Conservation (phyloP, 1,140 invertebrate species). For the Brachionus calyciflorus region DNA sequence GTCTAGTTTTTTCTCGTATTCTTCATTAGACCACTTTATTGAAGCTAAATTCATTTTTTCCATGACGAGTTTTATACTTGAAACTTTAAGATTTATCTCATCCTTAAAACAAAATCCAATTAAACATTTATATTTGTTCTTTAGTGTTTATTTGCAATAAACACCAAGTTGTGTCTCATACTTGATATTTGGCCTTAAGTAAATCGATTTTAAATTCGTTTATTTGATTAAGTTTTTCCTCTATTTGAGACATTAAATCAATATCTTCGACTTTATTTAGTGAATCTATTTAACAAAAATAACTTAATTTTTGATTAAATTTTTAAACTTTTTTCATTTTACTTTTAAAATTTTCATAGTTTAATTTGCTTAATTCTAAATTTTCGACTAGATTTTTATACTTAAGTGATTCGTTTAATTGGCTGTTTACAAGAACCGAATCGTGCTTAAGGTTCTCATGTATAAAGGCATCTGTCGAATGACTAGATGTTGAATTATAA, state of each 20-base stretch:
- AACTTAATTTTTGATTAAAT: background rate
- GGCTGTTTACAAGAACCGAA: background rate
- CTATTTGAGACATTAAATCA: conserved; percentile 5
- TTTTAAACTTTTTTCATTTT: background rate
- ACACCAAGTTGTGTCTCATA: background rate
- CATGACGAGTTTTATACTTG: conserved; percentile 28
- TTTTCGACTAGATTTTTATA: conserved; percentile 28
- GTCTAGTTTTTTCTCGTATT: background rate
- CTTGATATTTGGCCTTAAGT: conserved; percentile 38
- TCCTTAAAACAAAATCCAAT: background rate
- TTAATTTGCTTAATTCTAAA: conserved; percentile 7
- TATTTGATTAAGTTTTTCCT: conserved; percentile 33
- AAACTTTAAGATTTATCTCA: conserved; percentile 29
- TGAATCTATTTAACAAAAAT: background rate
- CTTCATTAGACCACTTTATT: conserved; percentile 37
- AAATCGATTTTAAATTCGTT: conserved; percentile 13
- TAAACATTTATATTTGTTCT: too few species aligned
- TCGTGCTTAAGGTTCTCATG: background rate
- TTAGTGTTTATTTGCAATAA: conserved; percentile 10
- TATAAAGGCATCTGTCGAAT: conserved; percentile 5
- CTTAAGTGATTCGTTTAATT: background rate
- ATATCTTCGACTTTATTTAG: background rate
- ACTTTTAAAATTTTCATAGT: conserved; percentile 12
- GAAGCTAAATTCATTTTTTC: conserved; percentile 22
- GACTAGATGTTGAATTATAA: background rate